phyloP scores from a whole-genome alignment of 2,888 invertebrate species.

The Zaprionus obscuricornis region DNA sequence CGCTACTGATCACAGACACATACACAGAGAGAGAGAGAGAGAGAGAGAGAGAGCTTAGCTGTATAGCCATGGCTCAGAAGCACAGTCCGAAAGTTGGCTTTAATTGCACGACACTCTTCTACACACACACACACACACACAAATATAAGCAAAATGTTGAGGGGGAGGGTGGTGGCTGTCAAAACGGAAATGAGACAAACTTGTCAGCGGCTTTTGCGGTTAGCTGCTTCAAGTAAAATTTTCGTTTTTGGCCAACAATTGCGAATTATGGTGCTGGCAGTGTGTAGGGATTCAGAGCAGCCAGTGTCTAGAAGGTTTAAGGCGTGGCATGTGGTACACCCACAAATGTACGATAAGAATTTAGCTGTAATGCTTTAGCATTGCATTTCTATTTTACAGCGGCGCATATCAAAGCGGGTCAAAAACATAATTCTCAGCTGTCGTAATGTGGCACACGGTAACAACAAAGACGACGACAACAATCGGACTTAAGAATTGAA shows the following conservation, averaged over 20 bases:
- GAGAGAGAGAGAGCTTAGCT: no score
- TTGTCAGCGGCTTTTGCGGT: constrained; percentile 64
- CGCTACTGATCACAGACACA: no score
- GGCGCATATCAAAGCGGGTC: constrained; percentile 55
- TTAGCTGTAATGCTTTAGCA: constrained; percentile 41
- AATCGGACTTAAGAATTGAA: constrained; percentile 14
- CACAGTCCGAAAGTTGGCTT: constrained; percentile 52
- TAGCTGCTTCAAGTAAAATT: constrained; percentile 30
- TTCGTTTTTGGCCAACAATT: constrained; percentile 10
- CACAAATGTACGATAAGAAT: constrained; percentile 36
- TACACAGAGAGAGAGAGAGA: no score
- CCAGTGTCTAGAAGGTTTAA: no score
- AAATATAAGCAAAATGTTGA: background rate
- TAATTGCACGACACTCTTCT: constrained; percentile 55
- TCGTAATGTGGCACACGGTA: constrained; percentile 62
- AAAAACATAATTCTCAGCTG: constrained; percentile 73
- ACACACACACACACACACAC: constrained; percentile 1
- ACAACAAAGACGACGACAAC: constrained; percentile 1
- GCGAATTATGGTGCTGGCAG: background rate
- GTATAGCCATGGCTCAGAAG: constrained; percentile 3
- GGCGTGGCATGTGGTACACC: constrained; percentile 11
- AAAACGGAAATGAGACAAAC: constrained; percentile 67
- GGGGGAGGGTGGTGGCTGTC: constrained; percentile 14
- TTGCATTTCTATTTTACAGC: constrained; percentile 51
- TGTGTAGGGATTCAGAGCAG: no score